phyloP scores from a whole-genome alignment of 2,797 vertebrate species.

The Sebastes matsubarae region DNA sequence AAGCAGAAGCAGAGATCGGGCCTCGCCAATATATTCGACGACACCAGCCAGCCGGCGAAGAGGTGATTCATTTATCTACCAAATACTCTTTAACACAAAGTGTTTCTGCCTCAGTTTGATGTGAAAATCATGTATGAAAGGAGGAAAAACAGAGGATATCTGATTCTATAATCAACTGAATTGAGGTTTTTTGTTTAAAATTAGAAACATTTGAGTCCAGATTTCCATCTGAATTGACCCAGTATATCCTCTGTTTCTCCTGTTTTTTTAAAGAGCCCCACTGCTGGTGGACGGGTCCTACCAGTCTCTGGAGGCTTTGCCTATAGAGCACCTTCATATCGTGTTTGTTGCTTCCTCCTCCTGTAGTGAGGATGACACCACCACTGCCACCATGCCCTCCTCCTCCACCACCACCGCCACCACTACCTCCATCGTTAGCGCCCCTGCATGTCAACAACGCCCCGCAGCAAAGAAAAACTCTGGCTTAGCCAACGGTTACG shows the following conservation, averaged over 20 bases:
- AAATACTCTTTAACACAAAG: slow-evolving; percentile 1
- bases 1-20: slow-evolving; percentile 84
- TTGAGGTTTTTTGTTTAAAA: slow-evolving; percentile 10
- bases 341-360: slow-evolving; percentile 81
- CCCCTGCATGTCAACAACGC: slow-evolving; percentile 23
- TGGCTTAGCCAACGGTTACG: slow-evolving; percentile 37
- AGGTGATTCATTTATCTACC: slow-evolving; percentile 77
- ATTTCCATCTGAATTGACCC: slow-evolving; percentile 40
- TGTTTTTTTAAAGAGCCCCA: slow-evolving; percentile 69
- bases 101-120: slow-evolving; percentile 3
- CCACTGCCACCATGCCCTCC: not conserved
- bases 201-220: slow-evolving; percentile 9
- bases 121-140: slow-evolving; percentile 17
- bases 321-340: slow-evolving; percentile 80
- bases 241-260: slow-evolving; percentile 74
- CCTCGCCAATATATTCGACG: slow-evolving; percentile 64
- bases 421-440: not conserved
- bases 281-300: slow-evolving; percentile 74
- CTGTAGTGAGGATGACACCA: slow-evolving; percentile 72
- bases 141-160: slow-evolving; percentile 76
- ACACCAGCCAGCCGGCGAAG: slow-evolving; percentile 70
- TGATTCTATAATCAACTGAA: slow-evolving; percentile 44
- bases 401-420: not conserved
- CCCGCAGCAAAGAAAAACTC: slow-evolving; percentile 44
- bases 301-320: slow-evolving; percentile 80